A percentile compares a stretch with the other conserved stretches of the same genome.
Evolutionary conservation across 2,113 vertebrate species (phyloP).

Genomic region (Empidonax traillii): DNA sequence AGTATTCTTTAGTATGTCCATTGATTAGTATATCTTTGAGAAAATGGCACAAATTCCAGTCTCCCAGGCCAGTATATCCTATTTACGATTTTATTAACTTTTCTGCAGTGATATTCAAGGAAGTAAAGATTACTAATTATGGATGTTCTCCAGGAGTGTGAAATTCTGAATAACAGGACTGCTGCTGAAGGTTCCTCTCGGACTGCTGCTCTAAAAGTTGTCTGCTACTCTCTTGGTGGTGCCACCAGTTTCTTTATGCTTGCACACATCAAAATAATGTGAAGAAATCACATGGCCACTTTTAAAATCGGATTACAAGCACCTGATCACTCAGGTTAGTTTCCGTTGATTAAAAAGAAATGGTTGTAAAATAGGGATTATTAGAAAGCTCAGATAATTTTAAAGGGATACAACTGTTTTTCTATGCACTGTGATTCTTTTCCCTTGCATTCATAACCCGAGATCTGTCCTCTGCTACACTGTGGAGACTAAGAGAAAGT

Average conservation of each 20-base stretch:
- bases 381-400: not conserved
- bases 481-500: not conserved
- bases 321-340: not conserved
- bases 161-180: not conserved
- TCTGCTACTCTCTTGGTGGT: not conserved
- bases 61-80: not conserved
- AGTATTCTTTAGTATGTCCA: not conserved
- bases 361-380: not conserved
- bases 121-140: not conserved
- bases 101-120: not conserved
- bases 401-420: not conserved
- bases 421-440: not conserved
- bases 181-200: not conserved
- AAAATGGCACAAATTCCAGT: not conserved
- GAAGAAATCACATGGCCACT: not conserved
- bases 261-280: not conserved
- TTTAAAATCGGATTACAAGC: not conserved
- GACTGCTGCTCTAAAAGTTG: not conserved
- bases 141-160: not conserved
- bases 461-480: not conserved
- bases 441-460: not conserved
- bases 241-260: not conserved
- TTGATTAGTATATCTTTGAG: not conserved
- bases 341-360: not conserved
- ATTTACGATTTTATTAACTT: not conserved